Percentiles rank a stretch among this genome's conserved stretches.
Conservation (phyloP, 2,888 invertebrate genomes). For the Drosophila quinaria region DNA sequence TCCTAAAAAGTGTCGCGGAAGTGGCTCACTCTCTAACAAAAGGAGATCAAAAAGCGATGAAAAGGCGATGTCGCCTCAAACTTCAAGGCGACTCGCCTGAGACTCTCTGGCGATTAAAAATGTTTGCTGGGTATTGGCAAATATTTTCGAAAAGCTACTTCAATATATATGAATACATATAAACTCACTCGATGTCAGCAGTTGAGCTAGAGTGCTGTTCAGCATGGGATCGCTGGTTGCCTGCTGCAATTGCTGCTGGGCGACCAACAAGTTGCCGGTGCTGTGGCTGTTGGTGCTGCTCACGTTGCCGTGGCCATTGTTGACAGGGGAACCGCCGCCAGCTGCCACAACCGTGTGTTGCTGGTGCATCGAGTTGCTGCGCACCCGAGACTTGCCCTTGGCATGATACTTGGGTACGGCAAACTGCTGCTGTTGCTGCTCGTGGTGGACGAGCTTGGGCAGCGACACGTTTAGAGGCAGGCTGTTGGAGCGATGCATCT, state of each 20-base stretch:
- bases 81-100: too few species aligned
- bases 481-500: constrained; percentile 89
- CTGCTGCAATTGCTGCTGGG: constrained; percentile 89
- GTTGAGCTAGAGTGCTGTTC: constrained; percentile 92
- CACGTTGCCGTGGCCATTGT: constrained; percentile 38
- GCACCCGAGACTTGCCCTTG: constrained; percentile 82
- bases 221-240: constrained; percentile 92
- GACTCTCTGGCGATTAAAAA: too few species aligned
- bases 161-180: not conserved
- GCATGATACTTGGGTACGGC: constrained; percentile 84
- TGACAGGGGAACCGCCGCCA: constrained; percentile 61
- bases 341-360: constrained; percentile 70
- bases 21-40: too few species aligned
- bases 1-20: too few species aligned
- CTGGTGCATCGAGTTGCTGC: constrained; percentile 85
- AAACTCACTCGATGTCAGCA: constrained; percentile 88
- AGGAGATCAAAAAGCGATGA: too few species aligned
- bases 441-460: constrained; percentile 77
- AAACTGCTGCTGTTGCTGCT: constrained; percentile 76
- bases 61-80: too few species aligned
- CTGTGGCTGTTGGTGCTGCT: constrained; percentile 49
- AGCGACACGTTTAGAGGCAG: constrained; percentile 88
- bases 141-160: too few species aligned
- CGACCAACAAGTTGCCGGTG: constrained; percentile 63
- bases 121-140: too few species aligned